phyloP scores from a whole-genome alignment of 1,140 invertebrate genomes.

The Zaprionus taronus region DNA sequence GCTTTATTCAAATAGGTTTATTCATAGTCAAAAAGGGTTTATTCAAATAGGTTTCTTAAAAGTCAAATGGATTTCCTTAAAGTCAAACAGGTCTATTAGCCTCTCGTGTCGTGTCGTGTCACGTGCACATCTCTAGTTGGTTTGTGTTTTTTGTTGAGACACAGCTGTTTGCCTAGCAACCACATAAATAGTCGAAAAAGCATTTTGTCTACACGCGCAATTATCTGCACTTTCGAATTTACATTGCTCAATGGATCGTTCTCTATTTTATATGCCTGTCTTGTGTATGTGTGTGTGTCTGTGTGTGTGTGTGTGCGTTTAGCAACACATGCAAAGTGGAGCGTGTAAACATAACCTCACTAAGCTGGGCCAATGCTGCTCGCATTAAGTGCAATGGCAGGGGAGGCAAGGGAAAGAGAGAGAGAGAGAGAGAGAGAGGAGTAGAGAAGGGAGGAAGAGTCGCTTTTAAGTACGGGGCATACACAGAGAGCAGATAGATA shows the following conservation, averaged over 20 bases:
- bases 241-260: conserved; percentile 60
- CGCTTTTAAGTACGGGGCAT: background rate
- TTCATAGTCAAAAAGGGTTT: too few species aligned
- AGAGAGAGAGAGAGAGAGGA: too few species aligned
- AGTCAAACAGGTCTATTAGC: too few species aligned
- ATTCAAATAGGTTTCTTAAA: too few species aligned
- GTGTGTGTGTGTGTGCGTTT: conserved; percentile 27
- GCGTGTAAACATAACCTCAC: conserved; percentile 68
- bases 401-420: background rate
- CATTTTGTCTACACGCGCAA: conserved; percentile 80
- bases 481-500: conserved; percentile 12
- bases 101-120: background rate
- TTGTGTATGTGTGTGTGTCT: too few species aligned
- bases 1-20: too few species aligned
- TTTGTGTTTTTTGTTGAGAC: background rate
- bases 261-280: conserved; percentile 31
- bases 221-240: conserved; percentile 77
- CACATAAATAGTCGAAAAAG: conserved; percentile 74
- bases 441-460: background rate
- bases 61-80: background rate
- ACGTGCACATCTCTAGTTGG: conserved; percentile 10
- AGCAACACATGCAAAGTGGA: conserved; percentile 37
- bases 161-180: conserved; percentile 17
- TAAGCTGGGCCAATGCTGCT: conserved; percentile 49
- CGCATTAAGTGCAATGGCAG: conserved; percentile 50